Percentiles rank a stretch among this genome's conserved stretches.
phyloP scores from a whole-genome alignment of 2,888 invertebrate species.

The Caenorhabditis sp. region DNA sequence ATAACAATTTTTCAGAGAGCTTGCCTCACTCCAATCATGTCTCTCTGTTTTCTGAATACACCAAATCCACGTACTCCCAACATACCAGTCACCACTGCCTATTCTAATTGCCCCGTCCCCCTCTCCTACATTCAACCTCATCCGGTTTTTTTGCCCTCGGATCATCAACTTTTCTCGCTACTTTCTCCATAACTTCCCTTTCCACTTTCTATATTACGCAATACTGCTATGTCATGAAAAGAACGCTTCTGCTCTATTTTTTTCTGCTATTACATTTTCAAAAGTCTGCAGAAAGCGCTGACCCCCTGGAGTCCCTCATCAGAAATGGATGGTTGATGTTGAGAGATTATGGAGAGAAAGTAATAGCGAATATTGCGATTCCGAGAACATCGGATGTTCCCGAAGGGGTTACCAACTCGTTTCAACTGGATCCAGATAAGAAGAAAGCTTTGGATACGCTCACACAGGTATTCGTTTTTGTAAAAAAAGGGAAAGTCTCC shows the following conservation, averaged over 20 bases:
- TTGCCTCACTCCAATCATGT: background rate
- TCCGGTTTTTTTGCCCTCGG: constrained; percentile 37
- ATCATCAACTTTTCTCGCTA: constrained; percentile 32
- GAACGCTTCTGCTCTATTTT: constrained; percentile 8
- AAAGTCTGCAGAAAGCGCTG: constrained; percentile 1
- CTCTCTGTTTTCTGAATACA: background rate
- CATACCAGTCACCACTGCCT: constrained; percentile 1
- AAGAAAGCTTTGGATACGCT: constrained; percentile 48
- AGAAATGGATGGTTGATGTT: constrained; percentile 64
- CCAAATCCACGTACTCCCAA: background rate
- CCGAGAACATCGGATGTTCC: constrained; percentile 57
- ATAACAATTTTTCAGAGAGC: background rate
- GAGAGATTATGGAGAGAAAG: constrained; percentile 61
- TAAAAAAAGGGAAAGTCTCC: background rate
- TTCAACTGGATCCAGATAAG: constrained; percentile 53
- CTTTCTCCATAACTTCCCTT: constrained; percentile 3
- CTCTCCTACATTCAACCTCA: background rate
- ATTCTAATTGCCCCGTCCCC: constrained; percentile 5
- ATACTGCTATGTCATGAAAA: constrained; percentile 57
- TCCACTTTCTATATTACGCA: constrained; percentile 33
- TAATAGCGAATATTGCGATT: constrained; percentile 65
- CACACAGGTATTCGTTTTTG: constrained; percentile 24
- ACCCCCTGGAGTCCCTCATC: constrained; percentile 59
- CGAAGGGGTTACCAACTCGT: constrained; percentile 6
- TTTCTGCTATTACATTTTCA: background rate